Base-by-base conservation (phyloP, 2,888 invertebrate genomes). In the Mesorhabditis sp. region DNA sequence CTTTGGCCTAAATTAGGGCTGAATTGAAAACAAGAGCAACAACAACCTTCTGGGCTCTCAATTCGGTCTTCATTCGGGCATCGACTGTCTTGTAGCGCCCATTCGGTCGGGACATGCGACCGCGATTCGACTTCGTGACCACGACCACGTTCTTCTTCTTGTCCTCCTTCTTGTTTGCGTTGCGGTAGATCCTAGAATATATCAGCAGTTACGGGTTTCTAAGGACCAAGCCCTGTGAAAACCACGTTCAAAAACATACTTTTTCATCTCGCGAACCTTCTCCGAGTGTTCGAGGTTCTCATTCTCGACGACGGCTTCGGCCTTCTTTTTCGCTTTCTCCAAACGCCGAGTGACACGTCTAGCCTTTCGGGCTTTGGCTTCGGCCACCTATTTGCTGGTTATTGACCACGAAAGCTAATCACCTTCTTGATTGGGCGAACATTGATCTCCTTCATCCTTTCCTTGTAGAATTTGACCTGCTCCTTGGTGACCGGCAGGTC, bases 311-410 rank as follows among this genome's bases (percentile, higher is more conserved):
- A 98, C 90, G n/a, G 91, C 90, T 86, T 97, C 96, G 0, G 94
- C 92, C 88, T 93, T 94, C 89, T 97, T 97, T 88, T 94, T 93
- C 0, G 95, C 95, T 83, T 92, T 93, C 77, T 94, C 93, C 88
- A 97, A 87, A 63, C 76, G 86, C 92, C 92, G 84, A 91, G 92
- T 70, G 66, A 74, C 69, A 63, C 76, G 92, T 87, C 91, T 92
- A 91, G 95, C 95, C 90, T 97, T 98, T 70, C 98, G 91, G 0
- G 95, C 94, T 88, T 95, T 97, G 0, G 98, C 98, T 88, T 99
- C 95, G 79, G 95, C 90, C 0, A 98, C 93, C 58, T 50, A 50
- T n/a, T 13, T 67, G 15, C 10, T 5, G 66, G 6, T 66, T 41
- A 62, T 2, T 15, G n/a, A 2, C n/a, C n/a, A 67, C 15, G 13